phyloP scores from a whole-genome alignment of 1,140 invertebrate species.

The Drosophila mojavensis region DNA sequence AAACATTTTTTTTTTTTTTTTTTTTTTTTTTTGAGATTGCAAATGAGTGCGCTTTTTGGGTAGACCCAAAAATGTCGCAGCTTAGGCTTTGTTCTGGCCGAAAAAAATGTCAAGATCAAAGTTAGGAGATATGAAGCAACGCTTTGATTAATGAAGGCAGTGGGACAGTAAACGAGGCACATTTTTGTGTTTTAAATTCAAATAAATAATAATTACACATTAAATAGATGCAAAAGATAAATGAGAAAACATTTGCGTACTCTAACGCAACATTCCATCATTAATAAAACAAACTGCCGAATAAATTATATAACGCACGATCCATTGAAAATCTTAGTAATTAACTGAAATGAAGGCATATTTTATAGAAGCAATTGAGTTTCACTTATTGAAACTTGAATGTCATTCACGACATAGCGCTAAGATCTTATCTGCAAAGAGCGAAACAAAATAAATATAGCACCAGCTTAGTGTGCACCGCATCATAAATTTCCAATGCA shows the following conservation, averaged over 20 bases:
- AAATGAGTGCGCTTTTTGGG: not conserved
- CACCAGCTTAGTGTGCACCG: constrained; percentile 24
- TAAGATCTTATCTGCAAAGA: constrained; percentile 13
- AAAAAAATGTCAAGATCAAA: constrained; percentile 68
- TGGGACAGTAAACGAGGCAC: not conserved
- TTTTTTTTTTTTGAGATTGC: too few species aligned
- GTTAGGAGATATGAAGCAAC: constrained; percentile 42
- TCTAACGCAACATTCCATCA: not conserved
- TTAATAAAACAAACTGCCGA: not conserved
- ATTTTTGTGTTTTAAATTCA: constrained; percentile 33
- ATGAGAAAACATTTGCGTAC: not conserved
- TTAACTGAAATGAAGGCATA: not conserved
- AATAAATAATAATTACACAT: not conserved
- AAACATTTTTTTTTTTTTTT: constrained; percentile 10
- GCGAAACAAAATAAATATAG: constrained; percentile 5
- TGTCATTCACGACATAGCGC: not conserved
- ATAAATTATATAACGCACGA: not conserved
- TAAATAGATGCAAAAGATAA: not conserved
- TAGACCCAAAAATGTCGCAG: constrained; percentile 35
- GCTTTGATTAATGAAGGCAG: constrained; percentile 52
- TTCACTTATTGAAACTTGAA: constrained; percentile 10
- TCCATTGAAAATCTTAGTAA: constrained; percentile 9
- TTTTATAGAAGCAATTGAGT: not conserved
- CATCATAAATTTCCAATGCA: constrained; percentile 57
- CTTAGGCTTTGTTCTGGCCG: constrained; percentile 24